Evolutionary conservation across 2,888 invertebrate genomes (phyloP).

Genomic region (Spialia ferax): DNA sequence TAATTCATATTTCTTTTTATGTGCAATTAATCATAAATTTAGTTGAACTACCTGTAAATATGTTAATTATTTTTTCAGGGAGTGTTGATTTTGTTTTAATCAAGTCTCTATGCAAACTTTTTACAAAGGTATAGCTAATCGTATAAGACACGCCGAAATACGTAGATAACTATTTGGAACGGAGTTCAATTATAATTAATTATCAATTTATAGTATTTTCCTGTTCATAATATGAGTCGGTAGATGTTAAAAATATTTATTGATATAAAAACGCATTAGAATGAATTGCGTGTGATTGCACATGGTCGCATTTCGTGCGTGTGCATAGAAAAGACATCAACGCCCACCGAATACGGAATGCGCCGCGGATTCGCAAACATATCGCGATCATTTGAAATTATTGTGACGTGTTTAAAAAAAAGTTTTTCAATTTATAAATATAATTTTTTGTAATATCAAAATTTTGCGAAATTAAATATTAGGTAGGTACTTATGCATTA

Average conservation of each 20-base stretch:
- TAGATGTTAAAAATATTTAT: background rate
- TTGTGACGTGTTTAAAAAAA: background rate
- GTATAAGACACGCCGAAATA: background rate
- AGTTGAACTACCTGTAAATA: background rate
- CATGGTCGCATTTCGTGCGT: constrained; percentile 31
- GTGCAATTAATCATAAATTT: background rate
- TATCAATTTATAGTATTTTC: background rate
- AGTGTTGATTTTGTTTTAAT: too few relatives aligned
- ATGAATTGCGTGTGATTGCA: constrained; percentile 12
- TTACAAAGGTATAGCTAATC: too few relatives aligned
- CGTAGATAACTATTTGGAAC: background rate
- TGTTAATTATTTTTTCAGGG: too few relatives aligned
- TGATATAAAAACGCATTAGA: background rate
- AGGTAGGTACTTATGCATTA: too few relatives aligned
- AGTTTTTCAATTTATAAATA: background rate
- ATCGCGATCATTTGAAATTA: background rate
- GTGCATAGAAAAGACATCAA: constrained; percentile 76
- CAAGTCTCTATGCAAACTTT: too few relatives aligned
- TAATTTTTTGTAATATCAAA: background rate
- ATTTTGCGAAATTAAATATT: background rate
- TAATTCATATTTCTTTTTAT: background rate
- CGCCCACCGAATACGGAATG: constrained; percentile 61
- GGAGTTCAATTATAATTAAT: background rate
- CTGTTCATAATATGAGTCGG: background rate
- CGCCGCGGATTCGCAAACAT: background rate